Conservation (phyloP, 2,113 vertebrate species). For the Chitala chitala region DNA sequence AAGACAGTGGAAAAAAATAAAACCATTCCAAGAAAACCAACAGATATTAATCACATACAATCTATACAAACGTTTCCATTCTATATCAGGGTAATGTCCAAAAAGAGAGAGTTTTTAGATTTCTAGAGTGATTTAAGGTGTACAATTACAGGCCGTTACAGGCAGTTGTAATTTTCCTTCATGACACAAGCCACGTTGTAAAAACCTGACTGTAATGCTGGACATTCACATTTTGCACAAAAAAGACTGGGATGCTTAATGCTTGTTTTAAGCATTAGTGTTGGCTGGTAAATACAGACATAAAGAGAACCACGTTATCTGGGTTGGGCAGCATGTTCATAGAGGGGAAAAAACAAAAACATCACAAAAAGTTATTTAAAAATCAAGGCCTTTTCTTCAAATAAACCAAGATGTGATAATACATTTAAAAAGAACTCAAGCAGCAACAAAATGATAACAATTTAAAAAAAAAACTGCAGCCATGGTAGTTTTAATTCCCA, state of each 20-base stretch:
- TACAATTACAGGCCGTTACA: constrained; percentile 36
- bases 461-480: constrained; percentile 73
- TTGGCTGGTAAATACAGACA: no score
- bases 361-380: constrained; percentile 60
- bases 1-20: constrained; percentile 68
- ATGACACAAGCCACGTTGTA: constrained; percentile 81
- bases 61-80: constrained; percentile 86
- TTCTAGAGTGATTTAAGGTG: constrained; percentile 49
- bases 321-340: constrained; percentile 61
- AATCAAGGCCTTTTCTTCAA: constrained; percentile 55
- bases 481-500: constrained; percentile 87
- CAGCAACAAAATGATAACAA: constrained; percentile 65
- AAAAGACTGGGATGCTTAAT: constrained; percentile 54
- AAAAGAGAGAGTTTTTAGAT: constrained; percentile 63
- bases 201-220: constrained; percentile 76
- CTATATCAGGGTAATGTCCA: no score
- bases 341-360: no score
- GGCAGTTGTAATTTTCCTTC: constrained; percentile 54
- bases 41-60: constrained; percentile 81
- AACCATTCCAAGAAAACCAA: constrained; percentile 68
- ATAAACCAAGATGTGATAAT: constrained; percentile 51
- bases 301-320: no score
- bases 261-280: constrained; percentile 67
- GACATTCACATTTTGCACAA: constrained; percentile 71
- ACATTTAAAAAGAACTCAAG: constrained; percentile 68